Evolutionary conservation across 2,888 invertebrate genomes (phyloP).

Genomic region (Oligia latruncula): DNA sequence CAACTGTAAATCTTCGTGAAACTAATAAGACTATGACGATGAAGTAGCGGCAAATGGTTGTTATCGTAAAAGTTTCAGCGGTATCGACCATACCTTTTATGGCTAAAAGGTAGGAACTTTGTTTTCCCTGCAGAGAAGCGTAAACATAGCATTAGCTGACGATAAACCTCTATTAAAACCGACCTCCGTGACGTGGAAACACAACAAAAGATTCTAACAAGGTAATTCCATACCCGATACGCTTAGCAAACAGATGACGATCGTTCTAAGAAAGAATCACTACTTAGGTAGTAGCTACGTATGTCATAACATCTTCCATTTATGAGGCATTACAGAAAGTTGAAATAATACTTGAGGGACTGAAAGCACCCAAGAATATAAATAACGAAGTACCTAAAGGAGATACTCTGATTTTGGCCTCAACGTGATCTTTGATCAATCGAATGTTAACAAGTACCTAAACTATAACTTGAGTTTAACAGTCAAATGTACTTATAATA

Average conservation of each 20-base stretch:
- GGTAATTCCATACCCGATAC: slow-evolving; percentile 17
- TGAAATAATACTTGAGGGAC: not conserved
- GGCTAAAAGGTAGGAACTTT: slow-evolving; percentile 28
- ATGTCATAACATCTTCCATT: slow-evolving; percentile 8
- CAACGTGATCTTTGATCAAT: not conserved
- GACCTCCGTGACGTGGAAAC: not conserved
- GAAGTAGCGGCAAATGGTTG: slow-evolving; percentile 47
- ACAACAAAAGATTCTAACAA: slow-evolving; percentile 27
- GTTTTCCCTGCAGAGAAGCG: slow-evolving; percentile 23
- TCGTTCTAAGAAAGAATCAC: not conserved
- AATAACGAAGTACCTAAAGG: not conserved
- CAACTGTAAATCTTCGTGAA: slow-evolving; percentile 42
- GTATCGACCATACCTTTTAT: slow-evolving; percentile 31
- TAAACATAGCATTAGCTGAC: slow-evolving; percentile 31
- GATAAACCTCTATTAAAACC: slow-evolving; percentile 30
- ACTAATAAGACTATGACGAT: slow-evolving; percentile 32
- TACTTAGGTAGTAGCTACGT: not conserved
- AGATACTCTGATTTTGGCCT: not conserved
- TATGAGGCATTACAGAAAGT: not conserved
- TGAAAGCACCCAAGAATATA: not conserved
- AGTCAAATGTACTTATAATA: not conserved
- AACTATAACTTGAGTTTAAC: not conserved
- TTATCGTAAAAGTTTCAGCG: slow-evolving; percentile 44
- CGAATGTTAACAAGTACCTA: not conserved
- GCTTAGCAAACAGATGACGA: slow-evolving; percentile 1